Base-by-base conservation (phyloP, 1,140 invertebrate species). In the Bombus pascuorum region DNA sequence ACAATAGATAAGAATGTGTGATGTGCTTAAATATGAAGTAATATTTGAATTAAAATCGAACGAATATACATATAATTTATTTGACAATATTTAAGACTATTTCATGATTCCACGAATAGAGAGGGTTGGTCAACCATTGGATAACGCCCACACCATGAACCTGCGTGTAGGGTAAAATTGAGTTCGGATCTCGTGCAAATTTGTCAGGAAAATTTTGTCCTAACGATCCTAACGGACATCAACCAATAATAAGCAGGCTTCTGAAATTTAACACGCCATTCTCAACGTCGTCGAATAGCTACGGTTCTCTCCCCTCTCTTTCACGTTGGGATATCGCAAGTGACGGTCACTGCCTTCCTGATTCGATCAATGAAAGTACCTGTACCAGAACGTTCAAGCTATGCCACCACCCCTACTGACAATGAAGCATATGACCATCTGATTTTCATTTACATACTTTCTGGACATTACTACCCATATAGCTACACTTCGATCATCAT, bases 331-430 rank as follows among this genome's bases (percentile, higher is more conserved):
- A 86, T 91, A 87, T 88, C 87, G 87, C 83, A 42, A 89, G 79
- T 84, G 90, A 86, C 86, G 91, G 88, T 87, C 82, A 80, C 86
- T 88, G 81, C 87, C 74, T 85, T 76, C 72, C 86, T 79, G 87
- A 91, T 91, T 91, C 89, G 91, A 93, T 93, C 92, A 92, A 93
- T 93, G 91, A 92, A 92, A 83, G 87, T 83, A 87, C 86, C 89
- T 91, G 86, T 88, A 91, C 81, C 82, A 83, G 68, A 79, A n/a
- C 80, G 74, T 76, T 65, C 80, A 70, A 74, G 70, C 80, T 66
- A 85, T 57, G 77, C 73, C 76, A 71, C 81, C 89, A 90, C 86
- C 86, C 82, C 77, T 78, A 72, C 28, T 74, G 9, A 77, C 75
- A 62, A 59, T 80, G 25, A 74, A 32, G n/a, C 62, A 22, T 71